Conservation (phyloP, 2,888 invertebrate genomes). For the Acleris sparsana region DNA sequence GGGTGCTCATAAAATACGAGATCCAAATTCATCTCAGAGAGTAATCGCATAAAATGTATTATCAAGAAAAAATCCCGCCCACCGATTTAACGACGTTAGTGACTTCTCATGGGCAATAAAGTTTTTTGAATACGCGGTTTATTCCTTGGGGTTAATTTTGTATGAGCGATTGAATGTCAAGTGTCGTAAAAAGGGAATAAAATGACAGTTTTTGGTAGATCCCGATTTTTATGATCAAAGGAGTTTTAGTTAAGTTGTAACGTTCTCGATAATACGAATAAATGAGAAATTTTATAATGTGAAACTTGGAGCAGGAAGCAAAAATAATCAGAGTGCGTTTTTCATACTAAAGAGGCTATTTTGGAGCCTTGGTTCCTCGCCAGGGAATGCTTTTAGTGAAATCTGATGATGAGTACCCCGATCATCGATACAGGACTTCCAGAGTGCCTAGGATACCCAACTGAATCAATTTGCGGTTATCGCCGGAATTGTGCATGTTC, state of each 20-base stretch:
- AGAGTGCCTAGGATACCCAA: no score
- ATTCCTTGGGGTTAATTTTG: constrained; percentile 46
- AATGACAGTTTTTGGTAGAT: constrained; percentile 16
- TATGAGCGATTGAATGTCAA: constrained; percentile 43
- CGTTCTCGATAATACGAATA: no score
- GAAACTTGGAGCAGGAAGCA: no score
- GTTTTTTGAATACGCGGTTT: constrained; percentile 58
- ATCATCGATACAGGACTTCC: no score
- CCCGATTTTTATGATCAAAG: constrained; percentile 15
- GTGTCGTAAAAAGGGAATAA: constrained; percentile 32
- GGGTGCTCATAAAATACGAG: constrained; percentile 52
- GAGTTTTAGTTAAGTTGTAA: neutral
- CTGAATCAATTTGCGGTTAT: no score
- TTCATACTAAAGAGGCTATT: no score
- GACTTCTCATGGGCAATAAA: constrained; percentile 71
- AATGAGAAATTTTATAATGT: no score
- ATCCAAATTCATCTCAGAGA: constrained; percentile 59
- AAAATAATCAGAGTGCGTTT: no score
- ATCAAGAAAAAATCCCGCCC: constrained; percentile 58
- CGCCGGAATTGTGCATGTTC: no score
- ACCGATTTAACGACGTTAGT: constrained; percentile 65
- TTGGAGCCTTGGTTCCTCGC: no score
- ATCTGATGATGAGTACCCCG: no score
- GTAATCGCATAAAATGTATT: constrained; percentile 65
- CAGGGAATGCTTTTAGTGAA: no score